Evolutionary conservation across 2,888 invertebrate genomes (phyloP), one percentile per base, ranked within the genome.

Genomic region (Sialis fuliginosa): DNA sequence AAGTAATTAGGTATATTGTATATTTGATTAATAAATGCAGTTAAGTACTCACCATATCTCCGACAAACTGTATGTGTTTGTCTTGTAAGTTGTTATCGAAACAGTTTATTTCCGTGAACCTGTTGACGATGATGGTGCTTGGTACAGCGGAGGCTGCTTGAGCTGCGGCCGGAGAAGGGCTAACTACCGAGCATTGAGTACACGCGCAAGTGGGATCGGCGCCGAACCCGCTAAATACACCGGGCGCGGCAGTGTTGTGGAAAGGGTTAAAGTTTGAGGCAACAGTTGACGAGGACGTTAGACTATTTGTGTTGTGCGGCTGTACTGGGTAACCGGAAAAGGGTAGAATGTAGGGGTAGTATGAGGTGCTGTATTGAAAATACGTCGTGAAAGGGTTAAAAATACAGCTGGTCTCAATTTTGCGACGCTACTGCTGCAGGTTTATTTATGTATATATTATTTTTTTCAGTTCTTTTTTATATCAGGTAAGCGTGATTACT

Each of bases 331-430:
- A 42, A 42, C 42, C 42, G 33, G 47, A 42, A 34, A 33, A 47
- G 62, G 66, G 66, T 59, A 65, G 64, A 63, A 66, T 62, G 62
- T 65, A 65, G 62, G 65, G 65, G 62, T 63, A 60, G 60, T 64
- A 64, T 56, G 63, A 58, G 62, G 65, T 64, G 55, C 62, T 58
- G 62, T 64, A 65, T 55, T 65, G 61, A 60, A 62, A 65, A 62
- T 64, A 66, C 66, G 66, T 66, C 64, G 65, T 66, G 66, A 58
- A 62, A 57, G 59, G 57, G 56, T 53, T 50, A 22, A 22, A 22
- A 22, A 22, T 22, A 22, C 22, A 22, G 22, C 22, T 22, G 22
- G 22, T 22, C 22, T 22, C 22, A 22, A 22, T 22, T 22, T 22
- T 22, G 22, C 22, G 22, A 22, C 22, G 22, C 22, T 22, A 22